Percentiles rank a stretch among this genome's conserved stretches.
Conservation (phyloP, 2,888 invertebrate genomes). For the Leptopilina myrica region DNA sequence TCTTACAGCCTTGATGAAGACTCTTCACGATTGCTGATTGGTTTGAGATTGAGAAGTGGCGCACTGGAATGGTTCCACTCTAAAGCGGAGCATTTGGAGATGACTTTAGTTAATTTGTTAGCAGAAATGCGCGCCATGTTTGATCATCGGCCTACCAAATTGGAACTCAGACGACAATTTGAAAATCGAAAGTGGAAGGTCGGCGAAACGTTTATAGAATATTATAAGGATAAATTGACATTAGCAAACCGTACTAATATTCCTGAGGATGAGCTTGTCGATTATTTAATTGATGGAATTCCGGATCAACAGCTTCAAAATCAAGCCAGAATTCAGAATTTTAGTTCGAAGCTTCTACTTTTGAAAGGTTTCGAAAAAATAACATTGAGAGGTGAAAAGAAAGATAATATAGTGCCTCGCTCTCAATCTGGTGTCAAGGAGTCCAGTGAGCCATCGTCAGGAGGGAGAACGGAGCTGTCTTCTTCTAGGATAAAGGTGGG, state of each 20-base stretch:
- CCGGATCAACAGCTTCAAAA: slow-evolving; percentile 40
- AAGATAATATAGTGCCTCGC: not conserved
- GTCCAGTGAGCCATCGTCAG: not conserved
- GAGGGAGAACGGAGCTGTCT: not conserved
- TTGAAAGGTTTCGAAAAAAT: slow-evolving; percentile 43
- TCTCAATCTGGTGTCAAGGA: not conserved
- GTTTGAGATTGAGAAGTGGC: slow-evolving; percentile 35
- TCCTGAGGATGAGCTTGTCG: slow-evolving; percentile 39
- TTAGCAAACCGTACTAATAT: slow-evolving; percentile 42
- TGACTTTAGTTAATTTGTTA: slow-evolving; percentile 36
- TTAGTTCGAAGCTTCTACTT: slow-evolving; percentile 26
- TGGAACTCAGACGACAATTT: slow-evolving; percentile 34
- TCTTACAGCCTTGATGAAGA: not conserved
- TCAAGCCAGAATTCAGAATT: slow-evolving; percentile 46
- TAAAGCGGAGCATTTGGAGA: slow-evolving; percentile 42
- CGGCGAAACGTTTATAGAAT: slow-evolving; percentile 44
- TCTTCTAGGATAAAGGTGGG: not conserved
- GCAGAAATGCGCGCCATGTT: slow-evolving; percentile 43
- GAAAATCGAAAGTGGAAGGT: slow-evolving; percentile 43
- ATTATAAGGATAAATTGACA: slow-evolving; percentile 46
- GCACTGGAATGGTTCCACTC: slow-evolving; percentile 49
- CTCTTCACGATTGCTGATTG: not conserved
- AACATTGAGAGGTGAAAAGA: slow-evolving; percentile 8
- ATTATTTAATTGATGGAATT: slow-evolving; percentile 43
- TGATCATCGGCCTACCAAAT: slow-evolving; percentile 26